A percentile compares a stretch with the other conserved stretches of the same genome.
phyloP scores from a whole-genome alignment of 2,888 invertebrate genomes.

The Rotaria magnacalcarata region DNA sequence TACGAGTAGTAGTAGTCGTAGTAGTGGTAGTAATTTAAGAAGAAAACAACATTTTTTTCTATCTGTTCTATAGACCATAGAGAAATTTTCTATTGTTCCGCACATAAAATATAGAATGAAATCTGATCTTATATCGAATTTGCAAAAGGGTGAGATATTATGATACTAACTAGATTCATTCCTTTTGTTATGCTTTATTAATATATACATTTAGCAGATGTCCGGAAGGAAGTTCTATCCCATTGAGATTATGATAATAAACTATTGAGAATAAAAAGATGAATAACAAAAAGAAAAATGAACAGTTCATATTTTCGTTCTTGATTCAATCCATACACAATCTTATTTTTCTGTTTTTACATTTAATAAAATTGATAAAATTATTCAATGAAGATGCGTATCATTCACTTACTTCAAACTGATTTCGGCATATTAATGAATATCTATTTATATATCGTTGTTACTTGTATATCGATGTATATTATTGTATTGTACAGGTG shows the following conservation, averaged over 20 bases:
- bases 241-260: neutral
- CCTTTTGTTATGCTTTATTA: neutral
- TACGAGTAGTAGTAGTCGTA: neutral
- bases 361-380: neutral
- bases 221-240: neutral
- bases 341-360: neutral
- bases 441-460: neutral
- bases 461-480: neutral
- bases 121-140: neutral
- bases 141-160: neutral
- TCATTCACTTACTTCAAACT: neutral
- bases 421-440: neutral
- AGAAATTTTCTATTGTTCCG: neutral
- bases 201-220: neutral
- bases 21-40: neutral
- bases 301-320: neutral
- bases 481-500: neutral
- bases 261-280: neutral
- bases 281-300: no score
- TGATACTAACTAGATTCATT: neutral
- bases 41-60: neutral
- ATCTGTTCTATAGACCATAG: neutral
- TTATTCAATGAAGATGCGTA: neutral
- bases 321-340: neutral
- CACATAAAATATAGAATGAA: neutral